Evolutionary conservation across 2,113 vertebrate genomes (phyloP).

Genomic region (Caranx melampygus): DNA sequence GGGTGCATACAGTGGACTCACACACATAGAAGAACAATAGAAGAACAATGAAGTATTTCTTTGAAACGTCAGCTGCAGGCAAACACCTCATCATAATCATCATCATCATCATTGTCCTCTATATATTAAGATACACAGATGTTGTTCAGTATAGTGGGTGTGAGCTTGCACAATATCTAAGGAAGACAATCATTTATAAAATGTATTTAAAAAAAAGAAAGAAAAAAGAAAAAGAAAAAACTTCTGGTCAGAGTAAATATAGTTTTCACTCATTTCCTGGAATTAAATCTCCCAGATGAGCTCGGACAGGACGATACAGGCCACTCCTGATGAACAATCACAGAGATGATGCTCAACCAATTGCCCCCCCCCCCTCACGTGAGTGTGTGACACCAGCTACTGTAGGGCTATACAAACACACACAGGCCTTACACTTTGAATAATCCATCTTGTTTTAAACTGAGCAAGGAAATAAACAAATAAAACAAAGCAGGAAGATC

Average conservation of each 20-base stretch:
- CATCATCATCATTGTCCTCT: neutral
- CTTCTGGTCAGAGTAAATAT: neutral
- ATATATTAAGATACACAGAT: neutral
- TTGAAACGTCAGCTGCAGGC: neutral
- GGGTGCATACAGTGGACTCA: neutral
- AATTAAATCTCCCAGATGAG: neutral
- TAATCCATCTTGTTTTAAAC: neutral
- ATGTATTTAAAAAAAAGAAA: too few species aligned
- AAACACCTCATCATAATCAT: neutral
- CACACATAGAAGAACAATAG: neutral
- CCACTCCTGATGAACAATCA: constrained; percentile 8
- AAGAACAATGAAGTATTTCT: constrained; percentile 11
- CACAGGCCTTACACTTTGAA: constrained; percentile 20
- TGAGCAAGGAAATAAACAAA: neutral
- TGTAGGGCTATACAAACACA: neutral
- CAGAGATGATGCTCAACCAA: constrained; percentile 4
- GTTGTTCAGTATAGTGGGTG: neutral
- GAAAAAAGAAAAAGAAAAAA: neutral
- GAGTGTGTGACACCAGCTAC: constrained; percentile 34
- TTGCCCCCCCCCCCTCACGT: constrained; percentile 25
- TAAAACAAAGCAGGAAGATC: constrained; percentile 10
- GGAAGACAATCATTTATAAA: too few species aligned
- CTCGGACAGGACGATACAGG: constrained; percentile 27
- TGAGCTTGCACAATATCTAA: neutral
- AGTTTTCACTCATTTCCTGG: neutral